Evolutionary conservation across 2,113 vertebrate genomes (phyloP).

Genomic region (Oxyruncus cristatus): DNA sequence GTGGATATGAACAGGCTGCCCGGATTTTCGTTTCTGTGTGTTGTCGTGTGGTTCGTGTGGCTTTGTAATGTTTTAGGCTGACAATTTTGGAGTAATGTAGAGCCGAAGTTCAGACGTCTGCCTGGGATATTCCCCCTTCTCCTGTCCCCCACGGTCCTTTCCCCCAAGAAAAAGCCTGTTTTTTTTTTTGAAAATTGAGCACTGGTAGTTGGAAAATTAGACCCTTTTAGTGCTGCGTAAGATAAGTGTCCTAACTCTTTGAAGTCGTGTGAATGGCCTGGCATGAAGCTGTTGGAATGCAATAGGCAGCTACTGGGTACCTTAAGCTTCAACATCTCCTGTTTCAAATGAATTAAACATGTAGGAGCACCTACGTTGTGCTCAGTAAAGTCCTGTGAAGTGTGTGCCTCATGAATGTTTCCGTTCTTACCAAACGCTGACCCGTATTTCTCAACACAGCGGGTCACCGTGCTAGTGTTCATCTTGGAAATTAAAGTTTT

Average conservation of each 20-base stretch:
- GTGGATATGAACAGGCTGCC: neutral
- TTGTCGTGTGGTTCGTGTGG: rapidly evolving
- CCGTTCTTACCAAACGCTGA: neutral
- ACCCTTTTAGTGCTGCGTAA: neutral
- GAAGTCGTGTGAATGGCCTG: neutral
- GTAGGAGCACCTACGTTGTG: neutral
- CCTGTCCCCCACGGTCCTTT: rapidly evolving
- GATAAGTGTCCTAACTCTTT: neutral
- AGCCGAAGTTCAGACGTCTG: neutral
- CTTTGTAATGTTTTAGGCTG: neutral
- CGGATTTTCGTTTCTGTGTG: neutral
- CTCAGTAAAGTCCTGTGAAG: neutral
- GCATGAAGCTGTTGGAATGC: neutral
- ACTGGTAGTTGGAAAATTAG: neutral
- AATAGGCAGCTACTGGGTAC: neutral
- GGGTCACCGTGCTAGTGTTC: neutral
- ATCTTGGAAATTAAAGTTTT: neutral
- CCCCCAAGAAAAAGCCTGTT: neutral
- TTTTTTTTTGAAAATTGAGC: neutral
- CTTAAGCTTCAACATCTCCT: neutral
- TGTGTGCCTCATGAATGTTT: neutral
- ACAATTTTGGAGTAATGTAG: neutral
- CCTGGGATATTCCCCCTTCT: neutral
- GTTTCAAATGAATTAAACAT: neutral
- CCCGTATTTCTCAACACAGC: neutral